phyloP scores from a whole-genome alignment of 2,888 invertebrate species.

The Cephus runcator region DNA sequence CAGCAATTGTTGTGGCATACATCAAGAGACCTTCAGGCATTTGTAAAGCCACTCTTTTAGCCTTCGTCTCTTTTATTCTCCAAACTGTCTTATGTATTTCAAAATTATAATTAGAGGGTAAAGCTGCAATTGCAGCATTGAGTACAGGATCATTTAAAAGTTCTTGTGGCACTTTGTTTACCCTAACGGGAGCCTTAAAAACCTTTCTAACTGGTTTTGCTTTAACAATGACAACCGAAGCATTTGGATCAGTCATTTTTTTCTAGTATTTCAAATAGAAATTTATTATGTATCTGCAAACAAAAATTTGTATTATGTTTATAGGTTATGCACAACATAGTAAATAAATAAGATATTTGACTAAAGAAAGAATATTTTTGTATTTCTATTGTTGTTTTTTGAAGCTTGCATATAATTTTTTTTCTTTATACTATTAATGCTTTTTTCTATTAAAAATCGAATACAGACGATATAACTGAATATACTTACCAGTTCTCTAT shows the following conservation, averaged over 20 bases:
- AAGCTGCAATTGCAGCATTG: conserved; percentile 76
- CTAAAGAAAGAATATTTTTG: background rate
- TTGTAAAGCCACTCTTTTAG: conserved; percentile 92
- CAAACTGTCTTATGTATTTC: conserved; percentile 98
- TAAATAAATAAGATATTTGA: background rate
- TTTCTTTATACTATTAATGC: background rate
- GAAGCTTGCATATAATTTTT: background rate
- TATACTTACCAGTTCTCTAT: too few species aligned
- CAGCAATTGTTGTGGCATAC: conserved; percentile 92
- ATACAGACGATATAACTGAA: background rate
- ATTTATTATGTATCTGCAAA: background rate
- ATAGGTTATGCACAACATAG: background rate
- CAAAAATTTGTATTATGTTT: background rate
- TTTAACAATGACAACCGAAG: conserved; percentile 74
- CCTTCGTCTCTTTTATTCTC: conserved; percentile 86
- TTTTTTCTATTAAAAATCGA: background rate
- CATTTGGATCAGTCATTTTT: conserved; percentile 51
- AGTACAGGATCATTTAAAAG: conserved; percentile 80
- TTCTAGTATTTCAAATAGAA: background rate
- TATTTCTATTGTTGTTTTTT: background rate
- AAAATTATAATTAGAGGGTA: conserved; percentile 97
- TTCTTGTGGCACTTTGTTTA: conserved; percentile 85
- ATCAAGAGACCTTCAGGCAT: conserved; percentile 96
- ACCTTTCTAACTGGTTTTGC: conserved; percentile 85
- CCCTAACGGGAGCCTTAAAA: conserved; percentile 78